phyloP scores from a whole-genome alignment of 2,888 invertebrate genomes.

The Latrodectus hesperus region DNA sequence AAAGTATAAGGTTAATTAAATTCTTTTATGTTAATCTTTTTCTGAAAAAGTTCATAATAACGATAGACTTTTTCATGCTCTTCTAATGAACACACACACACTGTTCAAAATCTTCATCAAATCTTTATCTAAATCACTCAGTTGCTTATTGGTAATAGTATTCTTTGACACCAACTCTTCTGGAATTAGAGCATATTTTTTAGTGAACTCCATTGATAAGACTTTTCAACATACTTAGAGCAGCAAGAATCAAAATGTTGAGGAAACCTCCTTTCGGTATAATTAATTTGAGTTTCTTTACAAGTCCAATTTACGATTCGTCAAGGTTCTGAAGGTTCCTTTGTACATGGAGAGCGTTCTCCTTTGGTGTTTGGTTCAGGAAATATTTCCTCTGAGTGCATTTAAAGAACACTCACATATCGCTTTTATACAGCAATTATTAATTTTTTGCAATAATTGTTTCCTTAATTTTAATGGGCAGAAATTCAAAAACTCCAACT shows the following conservation, averaged over 20 bases:
- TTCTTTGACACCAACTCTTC: conserved; percentile 1
- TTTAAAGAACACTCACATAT: conserved; percentile 2
- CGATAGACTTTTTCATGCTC: neutral
- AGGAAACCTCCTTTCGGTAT: too few species aligned
- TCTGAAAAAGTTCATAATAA: conserved; percentile 16
- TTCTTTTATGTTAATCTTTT: neutral
- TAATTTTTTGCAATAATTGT: neutral
- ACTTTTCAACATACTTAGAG: too few species aligned
- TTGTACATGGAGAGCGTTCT: neutral
- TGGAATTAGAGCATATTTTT: neutral
- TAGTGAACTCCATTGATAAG: conserved; percentile 21
- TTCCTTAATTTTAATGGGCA: neutral
- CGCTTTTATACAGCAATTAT: neutral
- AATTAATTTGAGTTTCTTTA: too few species aligned
- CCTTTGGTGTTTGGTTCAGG: neutral
- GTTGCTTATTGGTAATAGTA: neutral
- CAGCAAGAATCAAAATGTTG: too few species aligned
- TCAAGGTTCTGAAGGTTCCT: neutral
- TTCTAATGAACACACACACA: neutral
- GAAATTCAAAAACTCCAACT: neutral
- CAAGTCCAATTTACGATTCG: neutral
- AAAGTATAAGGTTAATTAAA: neutral
- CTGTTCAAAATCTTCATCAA: conserved; percentile 3
- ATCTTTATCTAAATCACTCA: conserved; percentile 9
- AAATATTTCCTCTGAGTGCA: conserved; percentile 6